These are phyloP conservation scores for Allygus modestus DNA, from an alignment of 2,888 invertebrate genomes.

Conservation along the genomic window DNA sequence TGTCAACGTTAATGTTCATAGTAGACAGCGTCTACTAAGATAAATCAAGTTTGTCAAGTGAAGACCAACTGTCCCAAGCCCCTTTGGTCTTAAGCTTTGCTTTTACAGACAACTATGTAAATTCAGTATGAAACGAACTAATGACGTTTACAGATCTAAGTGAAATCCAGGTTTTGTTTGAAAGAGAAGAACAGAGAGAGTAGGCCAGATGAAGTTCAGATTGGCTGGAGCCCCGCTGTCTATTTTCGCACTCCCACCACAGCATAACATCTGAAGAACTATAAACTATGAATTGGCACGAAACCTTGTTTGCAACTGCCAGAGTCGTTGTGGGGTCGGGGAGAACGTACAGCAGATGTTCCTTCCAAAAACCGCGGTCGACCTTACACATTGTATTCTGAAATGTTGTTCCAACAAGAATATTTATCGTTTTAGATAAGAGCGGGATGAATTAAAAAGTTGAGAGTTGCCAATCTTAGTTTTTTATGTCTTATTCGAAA, in stretches of 20 bases:
- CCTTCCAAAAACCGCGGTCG: neutral
- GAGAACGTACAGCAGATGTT: neutral
- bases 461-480: too few relatives aligned
- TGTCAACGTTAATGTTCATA: too few relatives aligned
- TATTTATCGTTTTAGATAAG: neutral
- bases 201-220: neutral
- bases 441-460: neutral
- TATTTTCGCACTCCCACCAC: constrained; percentile 17
- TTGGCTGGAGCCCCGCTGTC: neutral
- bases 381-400: neutral
- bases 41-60: too few relatives aligned
- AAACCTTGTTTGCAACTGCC: neutral
- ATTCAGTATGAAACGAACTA: neutral
- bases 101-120: too few relatives aligned
- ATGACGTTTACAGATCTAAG: neutral
- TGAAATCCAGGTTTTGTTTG: neutral
- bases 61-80: too few relatives aligned
- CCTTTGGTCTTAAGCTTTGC: too few relatives aligned
- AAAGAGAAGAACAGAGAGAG: neutral
- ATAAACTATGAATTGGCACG: constrained; percentile 28
- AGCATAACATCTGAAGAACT: constrained; percentile 12
- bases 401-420: neutral
- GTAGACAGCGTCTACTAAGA: too few relatives aligned
- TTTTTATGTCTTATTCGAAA: too few relatives aligned
- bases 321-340: constrained; percentile 8